Evolutionary conservation across 2,888 invertebrate species (phyloP), one percentile per base, ranked within the genome.

Genomic region (Hypomecis atomaria): DNA sequence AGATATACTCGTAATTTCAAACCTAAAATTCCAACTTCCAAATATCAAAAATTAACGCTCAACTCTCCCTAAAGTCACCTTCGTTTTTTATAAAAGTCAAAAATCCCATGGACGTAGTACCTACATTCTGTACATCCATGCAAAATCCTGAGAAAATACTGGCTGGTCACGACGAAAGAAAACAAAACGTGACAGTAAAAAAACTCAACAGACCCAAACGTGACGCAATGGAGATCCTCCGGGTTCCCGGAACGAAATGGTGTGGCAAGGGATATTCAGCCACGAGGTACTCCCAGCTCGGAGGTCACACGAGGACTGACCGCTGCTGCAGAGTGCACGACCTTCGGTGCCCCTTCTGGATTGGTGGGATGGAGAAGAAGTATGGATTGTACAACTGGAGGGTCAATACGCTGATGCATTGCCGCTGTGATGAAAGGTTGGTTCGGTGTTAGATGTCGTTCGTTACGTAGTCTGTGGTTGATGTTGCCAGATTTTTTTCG

Each of bases 231-330:
- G 96, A 96, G 82, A 88, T 96, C 74, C 93, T 98, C 62, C 95
- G 97, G 69, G 95, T 97, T 52, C 98, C 98, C 0, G 98, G 98
- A 53, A 98, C 98, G 0, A 96, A 97, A 83, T 98, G 98, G 98
- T 98, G 98, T 87, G 98, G 98, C 34, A 96, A 96, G 75, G 98
- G 98, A 0, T 96, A 95, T 81, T 94, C 95, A 0, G 98, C 98
- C 5, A 94, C 95, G 47, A 95, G 95, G 71, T 97, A 96, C 85
- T 96, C 96, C 59, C 96, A 97, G 75, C 94, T 98, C 49, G 98
- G 98, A 7, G 96, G 96, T 47, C 96, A 97, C 83, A 95, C 96
- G 42, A 94, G 94, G 66, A 97, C 97, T 13, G 98, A 98, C 82
- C 93, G 95, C 78, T 98, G 98, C 87, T 98, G 98, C 85, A 93